Conservation (phyloP, 2,113 vertebrate genomes). For the Euleptes europaea region DNA sequence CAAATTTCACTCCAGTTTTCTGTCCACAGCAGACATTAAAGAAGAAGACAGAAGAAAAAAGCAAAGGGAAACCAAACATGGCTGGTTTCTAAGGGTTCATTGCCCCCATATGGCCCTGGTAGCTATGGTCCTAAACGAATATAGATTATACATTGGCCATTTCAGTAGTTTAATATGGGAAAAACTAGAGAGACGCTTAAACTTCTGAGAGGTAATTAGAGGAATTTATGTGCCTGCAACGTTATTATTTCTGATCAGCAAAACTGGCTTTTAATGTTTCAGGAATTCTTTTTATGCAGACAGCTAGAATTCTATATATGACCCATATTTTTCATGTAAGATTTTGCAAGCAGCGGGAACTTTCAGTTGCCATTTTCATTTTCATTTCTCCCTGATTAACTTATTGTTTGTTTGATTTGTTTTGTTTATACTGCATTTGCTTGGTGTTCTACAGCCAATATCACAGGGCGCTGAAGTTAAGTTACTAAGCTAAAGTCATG, state of each 20-base stretch:
- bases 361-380: neutral
- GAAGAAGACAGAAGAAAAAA: too few relatives aligned
- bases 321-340: neutral
- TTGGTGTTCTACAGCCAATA: neutral
- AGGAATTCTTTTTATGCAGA: neutral
- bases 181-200: neutral
- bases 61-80: too few relatives aligned
- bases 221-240: neutral
- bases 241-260: neutral
- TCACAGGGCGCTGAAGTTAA: neutral
- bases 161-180: neutral
- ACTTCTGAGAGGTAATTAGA: too few relatives aligned
- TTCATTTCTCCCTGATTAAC: neutral
- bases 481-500: neutral
- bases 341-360: accelerated
- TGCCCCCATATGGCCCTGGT: too few relatives aligned
- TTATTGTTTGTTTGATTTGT: neutral
- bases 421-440: neutral
- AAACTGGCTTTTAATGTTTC: too few relatives aligned
- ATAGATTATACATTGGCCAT: neutral
- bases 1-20: too few relatives aligned
- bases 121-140: neutral
- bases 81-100: too few relatives aligned
- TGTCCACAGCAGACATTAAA: too few relatives aligned
- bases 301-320: neutral